Evolutionary conservation across 1,140 invertebrate genomes (phyloP).

Genomic region (Nymphalis io): DNA sequence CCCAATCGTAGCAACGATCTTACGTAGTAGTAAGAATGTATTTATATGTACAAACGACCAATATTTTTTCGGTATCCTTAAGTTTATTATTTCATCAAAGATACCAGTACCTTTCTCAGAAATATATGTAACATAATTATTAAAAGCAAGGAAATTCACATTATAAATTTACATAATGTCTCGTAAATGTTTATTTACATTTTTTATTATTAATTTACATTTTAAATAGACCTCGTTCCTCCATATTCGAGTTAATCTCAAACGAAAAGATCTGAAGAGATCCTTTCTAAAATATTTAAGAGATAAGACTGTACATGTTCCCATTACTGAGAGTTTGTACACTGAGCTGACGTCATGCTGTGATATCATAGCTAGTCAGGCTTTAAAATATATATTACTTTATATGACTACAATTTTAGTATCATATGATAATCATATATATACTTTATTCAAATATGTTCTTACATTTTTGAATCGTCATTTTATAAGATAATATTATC

Average conservation of each 20-base stretch:
- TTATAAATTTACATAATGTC: background rate
- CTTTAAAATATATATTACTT: background rate
- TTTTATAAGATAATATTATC: background rate
- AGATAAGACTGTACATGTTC: background rate
- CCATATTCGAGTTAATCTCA: background rate
- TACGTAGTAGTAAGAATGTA: no score
- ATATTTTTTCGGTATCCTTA: no score
- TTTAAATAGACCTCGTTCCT: background rate
- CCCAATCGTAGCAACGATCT: no score
- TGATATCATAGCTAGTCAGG: background rate
- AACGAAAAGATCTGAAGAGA: background rate
- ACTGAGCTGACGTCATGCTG: background rate
- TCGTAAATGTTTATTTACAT: background rate
- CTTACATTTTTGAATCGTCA: no score
- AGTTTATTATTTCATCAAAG: no score
- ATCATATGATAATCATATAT: background rate
- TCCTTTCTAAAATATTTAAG: constrained; percentile 3
- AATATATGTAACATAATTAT: no score
- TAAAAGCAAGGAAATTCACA: no score
- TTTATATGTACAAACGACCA: no score
- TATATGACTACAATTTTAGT: background rate
- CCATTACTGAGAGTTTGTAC: background rate
- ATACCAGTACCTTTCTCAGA: no score
- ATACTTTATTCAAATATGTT: no score
- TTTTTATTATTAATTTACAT: constrained; percentile 8